Percentiles rank a stretch among this genome's conserved stretches.
These are phyloP conservation scores for Spicauda simplicius DNA, from an alignment of 2,888 invertebrate genomes.

Conservation along the genomic window DNA sequence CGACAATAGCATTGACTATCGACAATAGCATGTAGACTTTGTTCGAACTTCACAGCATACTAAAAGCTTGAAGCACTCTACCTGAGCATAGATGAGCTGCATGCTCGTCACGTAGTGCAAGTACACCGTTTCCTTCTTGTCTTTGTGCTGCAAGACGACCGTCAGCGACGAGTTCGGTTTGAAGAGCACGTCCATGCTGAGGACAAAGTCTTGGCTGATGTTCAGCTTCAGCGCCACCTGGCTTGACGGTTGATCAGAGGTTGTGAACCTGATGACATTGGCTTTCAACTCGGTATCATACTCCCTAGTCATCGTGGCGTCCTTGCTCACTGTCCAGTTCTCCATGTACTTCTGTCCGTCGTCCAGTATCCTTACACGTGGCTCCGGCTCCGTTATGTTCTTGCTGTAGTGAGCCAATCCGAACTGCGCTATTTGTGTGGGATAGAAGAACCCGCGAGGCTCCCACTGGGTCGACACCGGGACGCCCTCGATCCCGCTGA, in stretches of 20 bases:
- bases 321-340: slow-evolving; percentile 90
- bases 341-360: slow-evolving; percentile 89
- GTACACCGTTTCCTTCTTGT: slow-evolving; percentile 90
- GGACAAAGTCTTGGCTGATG: slow-evolving; percentile 87
- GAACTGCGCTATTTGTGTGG: slow-evolving; percentile 99
- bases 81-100: slow-evolving; percentile 89
- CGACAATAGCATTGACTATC: no score
- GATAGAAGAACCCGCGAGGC: slow-evolving; percentile 97
- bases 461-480: slow-evolving; percentile 99
- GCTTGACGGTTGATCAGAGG: slow-evolving; percentile 88
- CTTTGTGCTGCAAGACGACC: slow-evolving; percentile 90
- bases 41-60: no score
- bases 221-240: slow-evolving; percentile 87
- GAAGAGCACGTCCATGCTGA: slow-evolving; percentile 89
- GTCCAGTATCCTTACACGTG: slow-evolving; percentile 88
- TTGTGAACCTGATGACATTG: slow-evolving; percentile 89
- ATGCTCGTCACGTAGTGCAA: slow-evolving; percentile 93
- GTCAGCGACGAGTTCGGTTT: slow-evolving; percentile 93
- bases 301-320: slow-evolving; percentile 86
- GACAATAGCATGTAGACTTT: no score
- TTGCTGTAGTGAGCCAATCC: slow-evolving; percentile 99
- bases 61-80: slow-evolving; percentile 48
- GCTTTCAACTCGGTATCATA: slow-evolving; percentile 85
- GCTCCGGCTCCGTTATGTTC: slow-evolving; percentile 93
- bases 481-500: slow-evolving; percentile 96